Conservation (phyloP, 1,140 invertebrate genomes). For the Hirudo medicinalis region DNA sequence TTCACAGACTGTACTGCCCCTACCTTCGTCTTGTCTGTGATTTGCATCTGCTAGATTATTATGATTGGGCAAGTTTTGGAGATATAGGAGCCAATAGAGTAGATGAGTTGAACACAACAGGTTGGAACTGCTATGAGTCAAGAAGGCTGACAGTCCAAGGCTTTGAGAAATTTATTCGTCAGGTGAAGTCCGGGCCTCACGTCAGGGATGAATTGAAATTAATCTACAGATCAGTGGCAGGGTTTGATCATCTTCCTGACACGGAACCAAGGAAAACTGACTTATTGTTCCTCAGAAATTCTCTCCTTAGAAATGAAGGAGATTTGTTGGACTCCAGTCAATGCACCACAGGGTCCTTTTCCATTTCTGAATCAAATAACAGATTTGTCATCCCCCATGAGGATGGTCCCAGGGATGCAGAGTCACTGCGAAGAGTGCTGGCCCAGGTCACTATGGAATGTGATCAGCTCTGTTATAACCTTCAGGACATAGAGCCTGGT, state of each 20-base stretch:
- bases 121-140: neutral
- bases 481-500: conserved; percentile 2
- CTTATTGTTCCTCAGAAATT: neutral
- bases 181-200: neutral
- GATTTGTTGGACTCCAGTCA: neutral
- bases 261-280: neutral
- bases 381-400: no score
- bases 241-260: neutral
- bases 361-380: no score
- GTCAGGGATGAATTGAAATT: neutral
- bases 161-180: conserved; percentile 6
- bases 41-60: conserved; percentile 13
- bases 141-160: neutral
- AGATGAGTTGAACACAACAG: neutral
- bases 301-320: neutral
- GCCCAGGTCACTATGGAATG: conserved; percentile 4
- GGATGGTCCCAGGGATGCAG: neutral
- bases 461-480: conserved; percentile 3
- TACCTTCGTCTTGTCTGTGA: conserved; percentile 17
- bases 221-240: neutral
- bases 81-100: neutral
- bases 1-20: conserved; percentile 19
- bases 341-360: no score
- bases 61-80: neutral
- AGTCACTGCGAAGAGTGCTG: neutral